Percentiles rank a stretch among this genome's conserved stretches.
Conservation (phyloP, 2,888 invertebrate species). For the Chydorus sphaericus region DNA sequence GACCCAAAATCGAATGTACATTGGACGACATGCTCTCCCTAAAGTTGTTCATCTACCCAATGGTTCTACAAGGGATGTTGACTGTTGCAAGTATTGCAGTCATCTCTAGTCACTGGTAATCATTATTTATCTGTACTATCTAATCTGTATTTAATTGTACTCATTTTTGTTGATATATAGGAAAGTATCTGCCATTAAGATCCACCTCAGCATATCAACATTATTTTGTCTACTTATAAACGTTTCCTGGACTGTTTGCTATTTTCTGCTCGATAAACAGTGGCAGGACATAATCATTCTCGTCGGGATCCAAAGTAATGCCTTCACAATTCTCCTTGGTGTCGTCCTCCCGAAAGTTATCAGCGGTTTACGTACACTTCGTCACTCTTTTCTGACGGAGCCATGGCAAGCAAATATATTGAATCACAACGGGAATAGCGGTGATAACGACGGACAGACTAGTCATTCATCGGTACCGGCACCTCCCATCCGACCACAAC, state of each 20-base stretch:
- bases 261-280: not conserved
- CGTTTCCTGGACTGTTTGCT: not conserved
- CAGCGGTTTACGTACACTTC: not conserved
- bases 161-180: not conserved
- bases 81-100: not conserved
- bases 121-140: not conserved
- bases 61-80: not conserved
- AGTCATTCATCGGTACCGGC: not conserved
- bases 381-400: not conserved
- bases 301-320: not conserved
- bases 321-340: not conserved
- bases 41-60: not conserved
- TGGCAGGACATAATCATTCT: not conserved
- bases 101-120: conserved; percentile 1
- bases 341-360: not conserved
- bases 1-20: not conserved
- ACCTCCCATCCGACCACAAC: not conserved
- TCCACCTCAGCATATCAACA: not conserved
- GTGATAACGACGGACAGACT: not conserved
- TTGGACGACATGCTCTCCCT: not conserved
- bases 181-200: conserved; percentile 2
- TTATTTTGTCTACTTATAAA: not conserved
- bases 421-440: not conserved
- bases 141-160: not conserved
- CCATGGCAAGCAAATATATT: not conserved